Evolutionary conservation across 2,113 vertebrate genomes (phyloP), one percentile per base, ranked within the genome.

Genomic region (Cephalopholis sonnerati): DNA sequence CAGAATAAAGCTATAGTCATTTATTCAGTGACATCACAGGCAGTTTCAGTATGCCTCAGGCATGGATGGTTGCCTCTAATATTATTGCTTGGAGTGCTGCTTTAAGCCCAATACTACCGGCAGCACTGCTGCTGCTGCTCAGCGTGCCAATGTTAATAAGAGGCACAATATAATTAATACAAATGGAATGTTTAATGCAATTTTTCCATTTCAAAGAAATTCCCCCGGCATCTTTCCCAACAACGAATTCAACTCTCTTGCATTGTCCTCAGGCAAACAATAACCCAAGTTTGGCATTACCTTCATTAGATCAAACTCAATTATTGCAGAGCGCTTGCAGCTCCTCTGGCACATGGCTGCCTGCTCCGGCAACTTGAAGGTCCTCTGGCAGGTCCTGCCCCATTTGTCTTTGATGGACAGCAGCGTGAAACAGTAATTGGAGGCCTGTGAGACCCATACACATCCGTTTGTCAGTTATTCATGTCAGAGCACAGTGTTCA

Each of bases 161-260:
- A 77, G 78, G 69, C 63, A 29, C 77, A 67, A 67, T 77, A 80
- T 89, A 90, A 93, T 93, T 91, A 94, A 93, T 90, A 93, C 92
- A 94, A 93, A 94, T 93, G 91, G 93, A 94, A 94, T 94, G 92
- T 91, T 94, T 94, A 94, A 94, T 94, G 93, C 91, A 88, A 88
- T 92, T 93, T 94, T 91, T 93, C 91, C 91, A 94, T 94, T 94
- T 94, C 93, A 94, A 93, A 94, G 92, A 94, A 94, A 93, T 67
- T 87, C 91, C 91, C 77, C 25, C 22, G 86, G 90, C 91, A 59
- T 88, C 78, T 76, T 81, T 80, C 71, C 74, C 64, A 84, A 79
- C 76, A 85, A 84, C 44, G 39, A 77, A 86, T 89, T 74, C 72
- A 76, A 89, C 87, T 88, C 85, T 77, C 69, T 63, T 41, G 82